Evolutionary conservation across 2,113 vertebrate genomes (phyloP), one percentile per base, ranked within the genome.

Genomic region (Trochalopteron elliotii): DNA sequence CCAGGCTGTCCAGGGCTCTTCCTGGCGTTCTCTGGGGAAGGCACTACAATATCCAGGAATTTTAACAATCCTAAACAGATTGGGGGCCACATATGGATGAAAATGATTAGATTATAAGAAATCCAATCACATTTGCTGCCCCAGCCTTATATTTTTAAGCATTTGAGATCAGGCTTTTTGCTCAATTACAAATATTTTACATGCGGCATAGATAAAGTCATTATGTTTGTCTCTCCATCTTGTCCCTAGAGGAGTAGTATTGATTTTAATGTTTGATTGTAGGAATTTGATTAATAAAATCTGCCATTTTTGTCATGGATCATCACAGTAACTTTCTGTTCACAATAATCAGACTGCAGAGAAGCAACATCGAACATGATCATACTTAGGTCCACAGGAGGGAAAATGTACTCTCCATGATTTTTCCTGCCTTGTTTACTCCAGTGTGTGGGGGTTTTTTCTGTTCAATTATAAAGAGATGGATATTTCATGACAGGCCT

Each of bases 61-160:
- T 96, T 96, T 89, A 97, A 97, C 96, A 97, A 96, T 96, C 91
- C 96, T 94, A 94, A 97, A 97, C 95, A 97, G 96, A 97, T 97
- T 97, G 94, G 23, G 85, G 75, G 74, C 77, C 76, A 70, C 95
- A 97, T 96, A 94, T 94, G 96, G 95, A 94, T 77, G 53, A 77
- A 96, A 94, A 95, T 93, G 47, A 97, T 97, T 94, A 97, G 71
- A 92, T 97, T 96, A 94, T 77, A 88, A 93, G 92, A 94, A 96
- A 96, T 94, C 85, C 89, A 97, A 97, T 97, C 96, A 89, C 90
- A 96, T 96, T 97, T 94, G 56, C 80, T 95, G 57, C 52, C 71
- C 31, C 0, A 2, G 92, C 55, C 40, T 21, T 86, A 13, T 69
- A 83, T 91, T 96, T 96, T 94, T 92, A 96, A 95, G 93, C 61